Base-by-base conservation (phyloP, 2,888 invertebrate genomes). In the Cecidostiba fungosa region DNA sequence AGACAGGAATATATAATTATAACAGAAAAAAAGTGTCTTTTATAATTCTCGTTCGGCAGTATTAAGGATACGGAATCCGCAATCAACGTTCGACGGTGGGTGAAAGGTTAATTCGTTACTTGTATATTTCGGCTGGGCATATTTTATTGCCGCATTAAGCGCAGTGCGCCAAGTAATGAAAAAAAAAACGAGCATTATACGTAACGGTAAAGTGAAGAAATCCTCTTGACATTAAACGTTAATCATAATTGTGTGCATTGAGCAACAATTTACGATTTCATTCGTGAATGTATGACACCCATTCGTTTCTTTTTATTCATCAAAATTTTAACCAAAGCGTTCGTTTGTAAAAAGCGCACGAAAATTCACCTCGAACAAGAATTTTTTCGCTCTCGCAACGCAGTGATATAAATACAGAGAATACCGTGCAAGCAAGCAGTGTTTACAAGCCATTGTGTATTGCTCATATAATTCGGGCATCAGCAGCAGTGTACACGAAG, bases 131-230 rank as follows among this genome's bases (percentile, higher is more conserved):
- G 39, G 39, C 39, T 8, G 54, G 8, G 54, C 29, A 50, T 47
- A 74, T 59, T 77, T 77, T 77, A 62, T 62, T 62, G 43, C 77
- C 39, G 62, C 77, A 77, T 77, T 62, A 59, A 62, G 39, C 16
- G 39, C 66, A 43, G 12, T 43, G 29, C 36, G 19, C 16, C 19
- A 5, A 5, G 5, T 16, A 50, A 19, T 5, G 50, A 50, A 19
- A 19, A 54, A 77, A 77, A 43, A 69, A 32, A 78, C 16, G 39
- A 39, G 54, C 16, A 77, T 62, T 47, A 78, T 78, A 69, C 29
- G 78, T 77, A 77, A 77, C 77, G 59, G 77, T 77, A 62, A 62
- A 77, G 62, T 39, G 16, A 77, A 39, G 62, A 77, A 77, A 62
- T 77, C 62, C 23, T 77, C 39, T 5, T 8, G 54, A 59, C n/a